Evolutionary conservation across 30 jellyfish, hydroid and myxozoan species (phyloP), one percentile per base, ranked within the genome.

Genomic region (Haliclystus octoradiatus): DNA sequence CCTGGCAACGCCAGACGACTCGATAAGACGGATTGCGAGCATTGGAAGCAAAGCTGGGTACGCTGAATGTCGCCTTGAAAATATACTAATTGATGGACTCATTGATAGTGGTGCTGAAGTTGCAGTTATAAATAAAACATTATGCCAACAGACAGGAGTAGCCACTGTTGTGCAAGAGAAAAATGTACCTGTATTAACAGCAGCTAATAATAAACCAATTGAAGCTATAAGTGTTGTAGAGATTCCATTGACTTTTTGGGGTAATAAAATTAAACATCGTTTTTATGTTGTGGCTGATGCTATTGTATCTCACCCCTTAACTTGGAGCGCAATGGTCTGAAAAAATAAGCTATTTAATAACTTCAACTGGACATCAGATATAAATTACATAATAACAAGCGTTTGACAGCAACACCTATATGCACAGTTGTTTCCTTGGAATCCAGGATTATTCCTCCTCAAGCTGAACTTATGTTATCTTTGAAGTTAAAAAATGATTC

Each of bases 251-350:
- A 19, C 57, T 5, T 40, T 40, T 40, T 9, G 19, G 57, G 57
- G 57, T n/a, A 19, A 5, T 5, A 40, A 40, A 5, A 19, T 19
- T 40, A 40, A 19, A 19, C 57, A 40, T 19, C 57, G 57, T 40
- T 40, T 40, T 40, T 40, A 40, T 40, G 57, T 40, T 40, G 57
- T 40, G 9, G 57, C 57, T 40, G 57, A 40, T 40, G 57, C 57
- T 9, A 5, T 40, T 40, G 57, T 40, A 5, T 40, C 14, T 40
- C 57, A 40, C 57, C 57, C 57, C 14, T 40, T 40, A 19, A 40
- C n/a, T n/a, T n/a, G n/a, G n/a, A n/a, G n/a, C n/a, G n/a, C n/a
- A n/a, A n/a, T n/a, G n/a, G n/a, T n/a, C n/a, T n/a, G n/a, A n/a
- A n/a, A n/a, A n/a, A n/a, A n/a, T n/a, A n/a, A n/a, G n/a, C n/a